Evolutionary conservation across 2,113 vertebrate genomes (phyloP).

Genomic region (Oncorhynchus mykiss): DNA sequence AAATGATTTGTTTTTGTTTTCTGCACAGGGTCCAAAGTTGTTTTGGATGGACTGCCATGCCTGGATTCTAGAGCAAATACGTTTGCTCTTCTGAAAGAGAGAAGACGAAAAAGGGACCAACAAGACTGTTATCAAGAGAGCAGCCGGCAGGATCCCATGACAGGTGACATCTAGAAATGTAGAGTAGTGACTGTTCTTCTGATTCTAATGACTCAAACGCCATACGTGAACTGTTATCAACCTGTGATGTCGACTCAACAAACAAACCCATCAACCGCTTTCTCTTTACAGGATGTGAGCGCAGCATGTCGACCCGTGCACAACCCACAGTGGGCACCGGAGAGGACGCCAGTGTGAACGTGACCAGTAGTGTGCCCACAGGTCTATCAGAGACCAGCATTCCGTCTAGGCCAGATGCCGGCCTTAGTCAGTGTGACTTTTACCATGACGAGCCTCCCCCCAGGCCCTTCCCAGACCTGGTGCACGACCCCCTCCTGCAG

Average conservation of each 20-base stretch:
- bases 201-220: too few species aligned
- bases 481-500: conserved; percentile 61
- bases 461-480: background rate
- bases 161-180: conserved; percentile 9
- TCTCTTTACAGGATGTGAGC: conserved; percentile 18
- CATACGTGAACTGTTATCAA: too few species aligned
- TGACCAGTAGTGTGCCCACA: background rate
- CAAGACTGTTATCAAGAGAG: background rate
- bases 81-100: conserved; percentile 61
- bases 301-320: background rate
- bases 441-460: background rate
- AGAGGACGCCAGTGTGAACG: background rate
- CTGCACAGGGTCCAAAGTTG: conserved; percentile 26
- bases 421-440: conserved; percentile 15
- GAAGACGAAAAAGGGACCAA: conserved; percentile 32
- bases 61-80: conserved; percentile 46
- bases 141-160: background rate
- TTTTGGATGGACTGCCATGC: background rate
- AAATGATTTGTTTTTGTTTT: background rate
- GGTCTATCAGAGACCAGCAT: background rate
- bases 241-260: too few species aligned
- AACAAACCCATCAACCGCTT: background rate
- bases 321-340: conserved; percentile 6
- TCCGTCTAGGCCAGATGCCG: background rate
- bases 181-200: background rate